Base-by-base conservation (phyloP, 2,113 vertebrate species). In the Stomatorhinus ivindoensis region DNA sequence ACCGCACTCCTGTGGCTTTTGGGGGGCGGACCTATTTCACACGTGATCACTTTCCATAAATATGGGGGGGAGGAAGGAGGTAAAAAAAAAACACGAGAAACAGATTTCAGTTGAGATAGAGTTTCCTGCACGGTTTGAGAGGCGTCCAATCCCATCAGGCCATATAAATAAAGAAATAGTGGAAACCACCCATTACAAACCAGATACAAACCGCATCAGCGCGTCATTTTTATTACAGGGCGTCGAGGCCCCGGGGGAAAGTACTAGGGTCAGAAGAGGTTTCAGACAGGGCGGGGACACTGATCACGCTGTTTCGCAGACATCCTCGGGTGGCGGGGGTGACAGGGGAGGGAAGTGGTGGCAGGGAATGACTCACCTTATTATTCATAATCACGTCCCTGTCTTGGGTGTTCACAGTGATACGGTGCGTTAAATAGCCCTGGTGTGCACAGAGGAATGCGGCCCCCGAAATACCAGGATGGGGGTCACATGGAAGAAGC, bases 191-290 rank as follows among this genome's bases (percentile, higher is more conserved):
- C 50, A 53, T 53, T 87, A 50, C n/a, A n/a, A n/a, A n/a, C 55
- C 13, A 53, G 85, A 87, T 27, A 55, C 19, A 55, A 42, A 51
- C 83, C 85, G 5, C 85, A 55, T 39, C 48, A 55, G 27, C 1
- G 85, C 50, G 85, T 87, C 55, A 53, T 87, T 46, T 55, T 87
- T 53, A 87, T 53, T 51, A 53, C 85, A 87, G 85, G 50, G 27
- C 50, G 50, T 87, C 27, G 3, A 39, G 13, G 24, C 47, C 15
- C 13, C 15, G 17, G 6, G 47, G 48, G 44, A 51, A 86, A 53
- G 27, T 53, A 53, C 50, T 87, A 15, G 17, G 73, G 5, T 87
- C 48, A 53, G 15, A 53, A 19, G 48, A n/a, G 21, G 47, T 27
- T 86, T 86, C 84, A 86, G 44, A 86, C 47, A 86, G 46, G 24